Base-by-base conservation (phyloP, 2,797 vertebrate species). In the Pyrocephalus nanus region DNA sequence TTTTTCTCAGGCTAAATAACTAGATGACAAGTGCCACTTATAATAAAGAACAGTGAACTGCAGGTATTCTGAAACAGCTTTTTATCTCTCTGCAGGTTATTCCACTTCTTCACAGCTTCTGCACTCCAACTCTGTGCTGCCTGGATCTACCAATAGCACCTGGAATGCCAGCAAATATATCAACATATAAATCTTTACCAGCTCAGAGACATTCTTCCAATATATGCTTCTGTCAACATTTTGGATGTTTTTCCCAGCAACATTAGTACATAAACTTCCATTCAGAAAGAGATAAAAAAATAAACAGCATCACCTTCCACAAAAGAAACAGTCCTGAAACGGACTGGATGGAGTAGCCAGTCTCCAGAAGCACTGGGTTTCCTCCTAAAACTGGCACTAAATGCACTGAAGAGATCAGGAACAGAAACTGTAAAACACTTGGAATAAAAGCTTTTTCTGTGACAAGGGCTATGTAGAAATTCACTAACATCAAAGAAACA, bases 11-110 rank as follows among this genome's bases (percentile, higher is more conserved):
- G 27, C 34, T 79, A 79, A 91, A 40, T 32, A 88, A 73, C 75
- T 3, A 76, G 64, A 80, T 53, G 20, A 36, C 20, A 86, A 86
- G 16, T 5, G 5, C 10, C 9, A 18, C 21, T 73, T 79, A 73
- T 4, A 26, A 62, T 70, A 64, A 92, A 79, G 48, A 15, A 66
- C n/a, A 81, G 48, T 1, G 15, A 93, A 40, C 7, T 36, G 53
- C 29, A 77, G 53, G 34, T 84, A 40, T 83, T 66, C 53, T 66
- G 62, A 90, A 93, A 53, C 0, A 88, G 27, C 8, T 43, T 91
- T 93, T 61, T 75, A 29, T 34, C 18, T 89, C 58, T 83, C 85
- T 84, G n/a, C 22, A 67, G 29, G 50, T 88, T 83, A 61, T 69
- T 83, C 19, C 2, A 18, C 45, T 48, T 67, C 40, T 62, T 92